phyloP scores from a whole-genome alignment of 2,888 invertebrate genomes.

The Coelogynopora nodosa region DNA sequence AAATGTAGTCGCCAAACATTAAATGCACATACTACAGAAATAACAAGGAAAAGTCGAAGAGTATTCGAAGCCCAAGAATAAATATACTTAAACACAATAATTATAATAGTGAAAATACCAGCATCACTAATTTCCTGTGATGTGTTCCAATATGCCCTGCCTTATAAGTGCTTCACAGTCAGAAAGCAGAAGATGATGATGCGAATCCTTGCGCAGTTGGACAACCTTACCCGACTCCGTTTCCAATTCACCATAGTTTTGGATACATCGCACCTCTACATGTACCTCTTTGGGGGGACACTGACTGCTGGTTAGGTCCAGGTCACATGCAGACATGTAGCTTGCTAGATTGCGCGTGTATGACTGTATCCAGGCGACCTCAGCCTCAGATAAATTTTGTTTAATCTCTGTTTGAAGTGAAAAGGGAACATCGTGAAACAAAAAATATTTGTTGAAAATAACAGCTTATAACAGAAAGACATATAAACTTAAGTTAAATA shows the following conservation, averaged over 20 bases:
- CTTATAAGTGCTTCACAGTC: conserved; percentile 84
- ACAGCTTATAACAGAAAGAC: too few relatives aligned
- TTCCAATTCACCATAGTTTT: conserved; percentile 88
- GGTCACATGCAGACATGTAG: conserved; percentile 77
- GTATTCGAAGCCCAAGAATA: too few relatives aligned
- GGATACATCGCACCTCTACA: conserved; percentile 78
- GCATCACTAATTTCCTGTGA: neutral
- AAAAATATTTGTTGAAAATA: too few relatives aligned
- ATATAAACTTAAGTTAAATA: too few relatives aligned
- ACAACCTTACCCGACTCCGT: conserved; percentile 86
- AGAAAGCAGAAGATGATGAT: conserved; percentile 78
- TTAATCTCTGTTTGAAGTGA: conserved; percentile 24
- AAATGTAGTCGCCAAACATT: too few relatives aligned
- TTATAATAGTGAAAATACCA: too few relatives aligned
- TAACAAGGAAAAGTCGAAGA: too few relatives aligned
- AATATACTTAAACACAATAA: too few relatives aligned
- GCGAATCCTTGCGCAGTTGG: conserved; percentile 78
- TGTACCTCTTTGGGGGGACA: conserved; percentile 86
- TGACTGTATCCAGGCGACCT: conserved; percentile 77
- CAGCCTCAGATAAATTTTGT: conserved; percentile 39
- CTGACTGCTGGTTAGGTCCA: conserved; percentile 78
- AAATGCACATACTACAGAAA: too few relatives aligned
- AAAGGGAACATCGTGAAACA: neutral
- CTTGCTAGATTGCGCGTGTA: conserved; percentile 79
- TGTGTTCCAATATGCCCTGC: conserved; percentile 70